Base-by-base conservation (phyloP, 1,140 invertebrate genomes). In the Lutraria rhynchaena region DNA sequence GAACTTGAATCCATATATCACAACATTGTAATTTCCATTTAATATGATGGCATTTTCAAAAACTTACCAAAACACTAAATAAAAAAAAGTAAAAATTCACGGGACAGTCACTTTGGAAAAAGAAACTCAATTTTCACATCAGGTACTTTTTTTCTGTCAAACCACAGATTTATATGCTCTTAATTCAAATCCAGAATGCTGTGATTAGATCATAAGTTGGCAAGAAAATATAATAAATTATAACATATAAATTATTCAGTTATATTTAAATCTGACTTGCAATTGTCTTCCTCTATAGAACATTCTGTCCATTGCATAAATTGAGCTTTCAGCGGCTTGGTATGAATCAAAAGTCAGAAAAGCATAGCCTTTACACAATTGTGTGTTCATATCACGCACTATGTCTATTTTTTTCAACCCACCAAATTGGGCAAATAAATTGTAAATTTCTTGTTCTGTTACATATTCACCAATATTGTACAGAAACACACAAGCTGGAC, bases 391-490 rank as follows among this genome's bases (percentile, higher is more conserved):
- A 22, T 77, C 75, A 7, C 61, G 24, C 9, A 67, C 61, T 35
- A 77, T 67, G 61, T 77, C 75, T 53, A 77, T 77, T 57, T 77
- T 77, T 22, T 65, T 53, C 46, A 77, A 61, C 13, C 60, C 75
- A 51, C 75, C 75, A 67, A 67, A 77, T n/a, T 49, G 75, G 13
- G 75, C 75, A 77, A 77, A 77, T 24, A 77, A 22, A 41, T 67
- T 77, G 35, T 77, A 67, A 1, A 77, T 51, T 44, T 77, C 75
- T 4, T 65, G 61, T 35, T 77, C 75, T 7, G 27, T 65, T 9
- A 65, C 51, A n/a, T 35, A 67, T 55, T 77, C 61, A 29, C 61
- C 75, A 67, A 77, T 67, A 22, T 77, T 77, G 29, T 77, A 77
- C 27, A 77, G n/a, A 41, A 77, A 77, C 22, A 77, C 44, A 41